Conservation (phyloP, 2,888 invertebrate species). For the Seira sanloemensis region DNA sequence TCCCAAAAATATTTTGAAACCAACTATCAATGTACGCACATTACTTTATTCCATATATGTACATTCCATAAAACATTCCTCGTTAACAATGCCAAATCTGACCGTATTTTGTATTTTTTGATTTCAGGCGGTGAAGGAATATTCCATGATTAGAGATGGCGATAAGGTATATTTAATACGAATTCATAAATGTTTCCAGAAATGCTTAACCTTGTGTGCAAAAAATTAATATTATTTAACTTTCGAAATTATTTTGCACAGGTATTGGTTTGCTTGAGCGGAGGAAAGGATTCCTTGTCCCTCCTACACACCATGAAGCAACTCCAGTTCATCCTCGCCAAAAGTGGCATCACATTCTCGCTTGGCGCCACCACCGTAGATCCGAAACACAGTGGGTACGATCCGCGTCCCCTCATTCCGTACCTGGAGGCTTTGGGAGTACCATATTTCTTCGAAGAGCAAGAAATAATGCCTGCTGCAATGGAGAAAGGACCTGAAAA, state of each 20-base stretch:
- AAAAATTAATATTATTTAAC: conserved; percentile 18
- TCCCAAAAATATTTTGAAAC: conserved; percentile 88
- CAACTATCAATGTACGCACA: conserved; percentile 82
- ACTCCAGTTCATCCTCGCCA: conserved; percentile 86
- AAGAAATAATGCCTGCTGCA: conserved; percentile 76
- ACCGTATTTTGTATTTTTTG: conserved; percentile 22
- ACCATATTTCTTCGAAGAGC: conserved; percentile 86
- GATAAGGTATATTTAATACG: conserved; percentile 77
- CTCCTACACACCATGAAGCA: conserved; percentile 89
- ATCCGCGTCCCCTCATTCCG: conserved; percentile 82
- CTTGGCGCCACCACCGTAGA: conserved; percentile 86
- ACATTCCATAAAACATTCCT: conserved; percentile 20
- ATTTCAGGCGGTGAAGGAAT: conserved; percentile 85
- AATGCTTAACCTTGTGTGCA: neutral
- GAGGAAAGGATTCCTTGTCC: conserved; percentile 89
- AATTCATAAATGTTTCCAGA: neutral
- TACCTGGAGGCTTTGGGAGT: conserved; percentile 85
- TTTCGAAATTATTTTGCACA: too few relatives aligned
- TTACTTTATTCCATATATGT: neutral
- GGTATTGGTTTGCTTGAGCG: conserved; percentile 89
- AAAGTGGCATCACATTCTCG: conserved; percentile 85
- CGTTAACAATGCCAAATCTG: neutral
- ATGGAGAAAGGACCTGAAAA: conserved; percentile 70
- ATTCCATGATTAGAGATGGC: conserved; percentile 88
- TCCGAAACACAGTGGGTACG: conserved; percentile 80